phyloP scores from a whole-genome alignment of 1,140 invertebrate genomes.

The Hypothenemus hampei region DNA sequence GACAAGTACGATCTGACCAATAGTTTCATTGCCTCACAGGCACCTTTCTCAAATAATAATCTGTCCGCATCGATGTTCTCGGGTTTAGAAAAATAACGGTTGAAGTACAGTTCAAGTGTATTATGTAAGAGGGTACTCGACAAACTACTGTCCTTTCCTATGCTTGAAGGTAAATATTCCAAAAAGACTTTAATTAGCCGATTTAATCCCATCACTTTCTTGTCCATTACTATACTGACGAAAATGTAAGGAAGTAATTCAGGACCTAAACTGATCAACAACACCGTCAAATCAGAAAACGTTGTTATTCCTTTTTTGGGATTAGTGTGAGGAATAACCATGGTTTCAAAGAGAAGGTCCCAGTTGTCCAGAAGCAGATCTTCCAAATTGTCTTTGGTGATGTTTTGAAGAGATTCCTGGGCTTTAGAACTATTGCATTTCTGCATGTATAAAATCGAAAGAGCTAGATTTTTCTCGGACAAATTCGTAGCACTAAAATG shows the following conservation, averaged over 20 bases:
- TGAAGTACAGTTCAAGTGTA: conserved; percentile 52
- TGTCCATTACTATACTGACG: conserved; percentile 45
- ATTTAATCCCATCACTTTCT: conserved; percentile 47
- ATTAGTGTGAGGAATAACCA: conserved; percentile 35
- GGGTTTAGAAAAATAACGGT: conserved; percentile 45
- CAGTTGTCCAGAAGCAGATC: conserved; percentile 47
- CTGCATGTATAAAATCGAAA: conserved; percentile 52
- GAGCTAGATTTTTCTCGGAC: conserved; percentile 44
- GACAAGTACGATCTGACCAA: conserved; percentile 53
- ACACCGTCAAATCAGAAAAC: conserved; percentile 53
- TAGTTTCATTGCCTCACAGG: conserved; percentile 52
- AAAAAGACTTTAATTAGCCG: conserved; percentile 55
- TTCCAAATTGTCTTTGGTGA: conserved; percentile 43
- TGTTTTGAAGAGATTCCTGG: conserved; percentile 45
- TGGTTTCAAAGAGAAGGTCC: conserved; percentile 52
- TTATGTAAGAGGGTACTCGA: conserved; percentile 51
- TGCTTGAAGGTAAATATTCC: conserved; percentile 54
- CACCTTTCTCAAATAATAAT: conserved; percentile 46
- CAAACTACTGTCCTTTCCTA: conserved; percentile 51
- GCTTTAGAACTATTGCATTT: conserved; percentile 50
- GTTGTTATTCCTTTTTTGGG: conserved; percentile 43
- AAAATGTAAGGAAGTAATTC: conserved; percentile 48
- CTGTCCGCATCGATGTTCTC: conserved; percentile 38
- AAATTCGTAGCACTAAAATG: conserved; percentile 20
- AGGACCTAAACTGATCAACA: conserved; percentile 50